These are phyloP conservation scores for Gobius niger DNA, from an alignment of 2,113 vertebrate genomes.

Conservation along the genomic window DNA sequence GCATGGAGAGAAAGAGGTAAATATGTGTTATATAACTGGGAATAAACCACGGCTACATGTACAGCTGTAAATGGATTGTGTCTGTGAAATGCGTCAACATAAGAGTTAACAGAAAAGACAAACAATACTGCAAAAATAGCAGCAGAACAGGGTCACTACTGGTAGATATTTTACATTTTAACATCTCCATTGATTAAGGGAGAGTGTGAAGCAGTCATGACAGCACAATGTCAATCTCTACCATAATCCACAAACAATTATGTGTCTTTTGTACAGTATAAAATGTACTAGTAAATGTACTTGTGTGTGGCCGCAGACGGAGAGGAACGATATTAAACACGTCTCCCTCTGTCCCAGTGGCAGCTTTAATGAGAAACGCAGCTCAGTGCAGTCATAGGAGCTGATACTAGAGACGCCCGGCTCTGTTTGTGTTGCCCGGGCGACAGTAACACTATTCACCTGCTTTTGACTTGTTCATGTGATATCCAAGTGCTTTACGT, in stretches of 20 bases:
- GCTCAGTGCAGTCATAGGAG: slow-evolving; percentile 44
- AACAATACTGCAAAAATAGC: no score
- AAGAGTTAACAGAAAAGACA: no score
- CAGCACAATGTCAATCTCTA: no score
- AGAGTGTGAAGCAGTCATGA: no score
- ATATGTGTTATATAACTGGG: no score
- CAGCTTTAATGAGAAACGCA: slow-evolving; percentile 64
- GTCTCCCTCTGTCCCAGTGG: slow-evolving; percentile 51
- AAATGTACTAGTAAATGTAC: neutral
- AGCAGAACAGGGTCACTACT: no score
- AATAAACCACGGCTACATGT: no score
- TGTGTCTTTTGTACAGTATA: neutral
- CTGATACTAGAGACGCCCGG: slow-evolving; percentile 70
- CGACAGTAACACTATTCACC: slow-evolving; percentile 60
- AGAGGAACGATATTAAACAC: slow-evolving; percentile 28
- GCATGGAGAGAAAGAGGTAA: no score
- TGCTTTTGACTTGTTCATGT: slow-evolving; percentile 31
- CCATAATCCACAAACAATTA: neutral
- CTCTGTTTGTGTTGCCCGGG: slow-evolving; percentile 71
- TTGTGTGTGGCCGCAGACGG: slow-evolving; percentile 22
- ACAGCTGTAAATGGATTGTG: no score
- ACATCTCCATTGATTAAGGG: no score
- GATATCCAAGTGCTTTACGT: neutral
- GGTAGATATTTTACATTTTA: no score
- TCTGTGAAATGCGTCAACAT: no score